A percentile compares a stretch with the other conserved stretches of the same genome.
These are phyloP conservation scores for Oryzias woworae DNA, from an alignment of 2,113 vertebrate species.

Conservation along the genomic window DNA sequence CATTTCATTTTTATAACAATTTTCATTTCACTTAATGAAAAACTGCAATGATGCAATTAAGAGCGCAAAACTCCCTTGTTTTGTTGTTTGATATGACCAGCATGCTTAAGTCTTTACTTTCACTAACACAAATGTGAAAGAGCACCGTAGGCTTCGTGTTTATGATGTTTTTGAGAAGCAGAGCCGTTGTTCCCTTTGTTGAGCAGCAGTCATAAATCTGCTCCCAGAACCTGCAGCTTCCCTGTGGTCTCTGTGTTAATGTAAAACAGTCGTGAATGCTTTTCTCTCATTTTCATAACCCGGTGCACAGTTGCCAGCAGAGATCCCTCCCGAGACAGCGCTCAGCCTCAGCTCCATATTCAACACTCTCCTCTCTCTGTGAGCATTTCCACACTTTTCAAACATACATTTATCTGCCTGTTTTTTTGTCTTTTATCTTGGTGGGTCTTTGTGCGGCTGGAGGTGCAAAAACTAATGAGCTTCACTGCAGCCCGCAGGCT, in stretches of 20 bases:
- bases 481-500: slow-evolving; percentile 47
- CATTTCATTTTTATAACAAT: too few relatives aligned
- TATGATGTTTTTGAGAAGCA: too few relatives aligned
- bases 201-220: too few relatives aligned
- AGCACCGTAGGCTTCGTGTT: too few relatives aligned
- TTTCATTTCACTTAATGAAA: too few relatives aligned
- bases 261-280: not conserved
- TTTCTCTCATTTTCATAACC: slow-evolving; percentile 13
- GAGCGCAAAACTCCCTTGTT: too few relatives aligned
- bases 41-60: too few relatives aligned
- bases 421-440: not conserved
- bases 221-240: too few relatives aligned
- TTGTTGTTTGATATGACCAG: too few relatives aligned
- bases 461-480: slow-evolving; percentile 59
- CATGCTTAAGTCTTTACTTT: too few relatives aligned
- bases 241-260: not conserved
- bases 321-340: slow-evolving; percentile 7
- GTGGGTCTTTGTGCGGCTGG: slow-evolving; percentile 5
- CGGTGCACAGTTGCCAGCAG: not conserved
- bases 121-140: too few relatives aligned
- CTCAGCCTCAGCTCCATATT: slow-evolving; percentile 14
- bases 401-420: slow-evolving; percentile 11
- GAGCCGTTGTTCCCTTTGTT: too few relatives aligned
- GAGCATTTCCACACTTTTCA: slow-evolving; percentile 27
- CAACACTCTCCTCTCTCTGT: slow-evolving; percentile 1